These are phyloP conservation scores for Notamacropus eugenii DNA, from an alignment of 2,797 vertebrate genomes.

Conservation along the genomic window DNA sequence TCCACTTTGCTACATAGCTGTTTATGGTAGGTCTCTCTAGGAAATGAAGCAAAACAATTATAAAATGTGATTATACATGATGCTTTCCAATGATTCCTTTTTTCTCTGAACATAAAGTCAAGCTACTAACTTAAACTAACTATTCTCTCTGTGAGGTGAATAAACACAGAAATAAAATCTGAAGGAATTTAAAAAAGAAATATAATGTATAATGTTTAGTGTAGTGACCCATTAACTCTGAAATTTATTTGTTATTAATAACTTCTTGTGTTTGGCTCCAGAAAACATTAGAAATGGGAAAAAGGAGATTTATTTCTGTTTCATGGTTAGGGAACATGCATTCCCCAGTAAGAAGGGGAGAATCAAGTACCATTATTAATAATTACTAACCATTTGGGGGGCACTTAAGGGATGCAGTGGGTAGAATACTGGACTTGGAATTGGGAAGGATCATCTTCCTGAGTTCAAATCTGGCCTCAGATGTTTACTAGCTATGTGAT, in stretches of 20 bases:
- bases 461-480: background rate
- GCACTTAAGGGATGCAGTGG: background rate
- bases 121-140: background rate
- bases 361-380: background rate
- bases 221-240: background rate
- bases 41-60: background rate
- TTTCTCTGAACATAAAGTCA: background rate
- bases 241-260: background rate
- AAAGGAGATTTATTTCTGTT: background rate
- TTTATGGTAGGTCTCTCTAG: background rate
- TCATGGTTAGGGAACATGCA: background rate
- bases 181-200: slow-evolving; percentile 18
- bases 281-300: background rate
- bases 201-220: background rate
- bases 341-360: background rate
- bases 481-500: background rate
- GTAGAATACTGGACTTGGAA: background rate
- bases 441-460: background rate
- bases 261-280: background rate
- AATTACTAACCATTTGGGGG: background rate
- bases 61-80: background rate
- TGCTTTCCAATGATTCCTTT: background rate
- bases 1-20: background rate
- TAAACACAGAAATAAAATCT: background rate
- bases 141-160: background rate